Conservation (phyloP, 2,797 vertebrate genomes). For the Malurus splendens region DNA sequence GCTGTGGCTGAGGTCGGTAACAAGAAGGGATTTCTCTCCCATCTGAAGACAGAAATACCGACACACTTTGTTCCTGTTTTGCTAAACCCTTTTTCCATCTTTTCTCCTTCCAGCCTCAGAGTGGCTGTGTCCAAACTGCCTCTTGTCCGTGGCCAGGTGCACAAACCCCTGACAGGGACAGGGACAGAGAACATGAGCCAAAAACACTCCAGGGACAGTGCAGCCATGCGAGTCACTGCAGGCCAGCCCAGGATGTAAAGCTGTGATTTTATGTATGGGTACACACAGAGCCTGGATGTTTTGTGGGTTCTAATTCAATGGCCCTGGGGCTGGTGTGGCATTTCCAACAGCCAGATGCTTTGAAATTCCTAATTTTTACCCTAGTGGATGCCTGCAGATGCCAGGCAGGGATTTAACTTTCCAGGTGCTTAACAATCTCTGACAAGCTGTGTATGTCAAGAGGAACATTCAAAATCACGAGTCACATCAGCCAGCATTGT, state of each 20-base stretch:
- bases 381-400: neutral
- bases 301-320: neutral
- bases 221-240: neutral
- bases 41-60: neutral
- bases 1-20: neutral
- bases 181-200: neutral
- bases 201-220: neutral
- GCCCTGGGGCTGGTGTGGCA: rapidly evolving
- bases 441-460: slow-evolving; percentile 2
- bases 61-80: neutral
- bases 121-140: neutral
- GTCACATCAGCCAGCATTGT: slow-evolving; percentile 6
- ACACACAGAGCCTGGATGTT: neutral
- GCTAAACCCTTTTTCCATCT: neutral
- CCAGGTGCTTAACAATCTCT: neutral
- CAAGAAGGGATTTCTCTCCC: neutral
- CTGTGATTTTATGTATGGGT: neutral
- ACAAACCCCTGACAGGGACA: neutral
- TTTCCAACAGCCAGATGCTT: neutral
- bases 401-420: neutral
- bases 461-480: slow-evolving; percentile 23
- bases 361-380: neutral
- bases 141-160: neutral
- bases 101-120: neutral
- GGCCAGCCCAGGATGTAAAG: neutral